A percentile compares a stretch with the other conserved stretches of the same genome.
Conservation (phyloP, 64 coral and sea anemone species). For the Montipora efflorescens region DNA sequence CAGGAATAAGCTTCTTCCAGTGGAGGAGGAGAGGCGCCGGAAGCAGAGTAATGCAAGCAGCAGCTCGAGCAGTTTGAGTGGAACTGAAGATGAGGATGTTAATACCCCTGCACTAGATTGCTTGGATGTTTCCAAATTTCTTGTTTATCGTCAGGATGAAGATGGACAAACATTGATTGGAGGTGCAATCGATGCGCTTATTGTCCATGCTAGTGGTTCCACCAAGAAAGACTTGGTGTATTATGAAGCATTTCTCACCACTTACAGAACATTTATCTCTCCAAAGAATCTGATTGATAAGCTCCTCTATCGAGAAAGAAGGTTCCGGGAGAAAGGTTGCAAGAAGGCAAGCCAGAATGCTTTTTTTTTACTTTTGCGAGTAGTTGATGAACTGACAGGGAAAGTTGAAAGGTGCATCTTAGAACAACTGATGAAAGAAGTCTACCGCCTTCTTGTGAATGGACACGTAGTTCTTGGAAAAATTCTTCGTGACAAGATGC, state of each 20-base stretch:
- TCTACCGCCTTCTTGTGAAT: slow-evolving; percentile 88
- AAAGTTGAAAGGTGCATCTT: slow-evolving; percentile 93
- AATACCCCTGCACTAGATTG: slow-evolving; percentile 91
- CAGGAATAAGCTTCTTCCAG: slow-evolving; percentile 73
- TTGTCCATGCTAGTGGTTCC: slow-evolving; percentile 90
- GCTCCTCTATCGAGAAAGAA: slow-evolving; percentile 92
- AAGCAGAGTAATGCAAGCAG: slow-evolving; percentile 73
- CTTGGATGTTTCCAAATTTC: slow-evolving; percentile 89
- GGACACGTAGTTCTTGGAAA: slow-evolving; percentile 89
- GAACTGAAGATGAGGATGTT: slow-evolving; percentile 90
- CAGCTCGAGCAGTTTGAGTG: slow-evolving; percentile 78
- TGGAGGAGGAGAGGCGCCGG: slow-evolving; percentile 67
- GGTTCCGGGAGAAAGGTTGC: slow-evolving; percentile 90
- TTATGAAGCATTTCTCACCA: slow-evolving; percentile 95
- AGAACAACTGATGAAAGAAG: slow-evolving; percentile 95
- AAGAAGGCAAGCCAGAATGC: slow-evolving; percentile 99
- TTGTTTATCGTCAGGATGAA: slow-evolving; percentile 88
- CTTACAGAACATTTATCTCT: slow-evolving; percentile 94
- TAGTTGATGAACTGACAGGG: slow-evolving; percentile 92
- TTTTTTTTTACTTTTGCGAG: slow-evolving; percentile 92
- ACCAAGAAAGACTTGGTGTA: slow-evolving; percentile 93
- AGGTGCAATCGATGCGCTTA: slow-evolving; percentile 95
- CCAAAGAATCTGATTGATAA: slow-evolving; percentile 88
- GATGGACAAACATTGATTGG: slow-evolving; percentile 82
- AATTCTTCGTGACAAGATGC: slow-evolving; percentile 86